Evolutionary conservation across 2,113 vertebrate species (phyloP).

Genomic region (Lathamus discolor): DNA sequence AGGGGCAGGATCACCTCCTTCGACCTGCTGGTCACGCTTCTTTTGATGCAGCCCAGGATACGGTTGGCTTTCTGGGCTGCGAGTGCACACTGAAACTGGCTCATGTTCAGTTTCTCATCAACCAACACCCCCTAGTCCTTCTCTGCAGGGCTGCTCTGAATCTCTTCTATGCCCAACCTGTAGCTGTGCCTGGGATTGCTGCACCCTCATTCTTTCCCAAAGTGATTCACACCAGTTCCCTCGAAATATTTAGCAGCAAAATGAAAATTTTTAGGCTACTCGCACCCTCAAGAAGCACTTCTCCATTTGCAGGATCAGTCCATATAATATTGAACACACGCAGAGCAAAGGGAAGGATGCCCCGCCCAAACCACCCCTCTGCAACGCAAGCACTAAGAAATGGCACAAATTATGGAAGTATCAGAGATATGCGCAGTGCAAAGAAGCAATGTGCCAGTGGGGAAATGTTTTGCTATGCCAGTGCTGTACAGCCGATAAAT

Average conservation of each 20-base stretch:
- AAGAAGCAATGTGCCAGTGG: background rate
- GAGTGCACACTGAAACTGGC: too few species aligned
- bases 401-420: fast-evolving
- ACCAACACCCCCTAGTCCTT: too few species aligned
- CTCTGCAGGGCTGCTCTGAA: too few species aligned
- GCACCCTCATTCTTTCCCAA: background rate
- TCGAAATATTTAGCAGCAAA: background rate
- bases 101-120: too few species aligned
- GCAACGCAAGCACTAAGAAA: background rate
- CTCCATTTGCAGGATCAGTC: too few species aligned
- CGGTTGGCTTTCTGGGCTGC: too few species aligned
- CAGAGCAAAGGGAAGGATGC: background rate
- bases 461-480: background rate
- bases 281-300: background rate
- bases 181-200: too few species aligned
- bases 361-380: background rate
- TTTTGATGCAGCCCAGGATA: too few species aligned
- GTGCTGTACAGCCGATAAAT: background rate
- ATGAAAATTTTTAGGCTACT: background rate
- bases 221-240: background rate
- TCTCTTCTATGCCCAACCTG: too few species aligned
- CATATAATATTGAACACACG: fast-evolving
- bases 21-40: too few species aligned
- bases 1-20: too few species aligned
- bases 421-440: fast-evolving